These are phyloP conservation scores for Toxotes lorentzi DNA, from an alignment of 2,797 vertebrate genomes.

Conservation along the genomic window DNA sequence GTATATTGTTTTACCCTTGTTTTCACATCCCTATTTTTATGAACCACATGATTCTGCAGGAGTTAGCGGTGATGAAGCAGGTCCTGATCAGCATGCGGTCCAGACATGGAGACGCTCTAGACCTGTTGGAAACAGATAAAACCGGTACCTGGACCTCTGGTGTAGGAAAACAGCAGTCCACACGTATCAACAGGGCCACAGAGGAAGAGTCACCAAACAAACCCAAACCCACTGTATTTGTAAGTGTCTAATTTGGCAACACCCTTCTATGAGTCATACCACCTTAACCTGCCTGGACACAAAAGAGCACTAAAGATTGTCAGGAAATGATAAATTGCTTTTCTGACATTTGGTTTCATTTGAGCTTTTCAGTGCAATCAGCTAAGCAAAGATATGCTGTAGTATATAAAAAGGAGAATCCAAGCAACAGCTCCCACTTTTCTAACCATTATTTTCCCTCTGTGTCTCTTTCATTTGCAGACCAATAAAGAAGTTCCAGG, in stretches of 20 bases:
- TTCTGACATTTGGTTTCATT: conserved; percentile 36
- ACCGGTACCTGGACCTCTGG: conserved; percentile 39
- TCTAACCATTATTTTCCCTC: conserved; percentile 8
- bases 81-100: conserved; percentile 88
- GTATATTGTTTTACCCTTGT: conserved; percentile 32
- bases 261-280: conserved; percentile 70
- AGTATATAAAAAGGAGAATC: conserved; percentile 1
- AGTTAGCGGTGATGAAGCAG: conserved; percentile 95
- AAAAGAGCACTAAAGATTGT: conserved; percentile 13
- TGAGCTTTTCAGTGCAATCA: conserved; percentile 21
- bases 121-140: conserved; percentile 66
- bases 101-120: conserved; percentile 77
- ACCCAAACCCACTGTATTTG: conserved; percentile 95
- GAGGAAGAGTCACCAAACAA: conserved; percentile 83
- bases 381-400: conserved; percentile 11
- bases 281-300: conserved; percentile 54
- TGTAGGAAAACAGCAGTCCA: conserved; percentile 61
- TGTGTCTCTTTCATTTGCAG: conserved; percentile 69
- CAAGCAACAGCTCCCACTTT: not conserved
- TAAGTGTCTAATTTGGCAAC: conserved; percentile 85
- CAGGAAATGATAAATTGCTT: conserved; percentile 19
- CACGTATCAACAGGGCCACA: conserved; percentile 58
- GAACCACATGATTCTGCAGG: conserved; percentile 78
- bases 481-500: conserved; percentile 82
- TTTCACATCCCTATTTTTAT: conserved; percentile 21